Evolutionary conservation across 2,113 vertebrate species (phyloP).

Genomic region (Xerus inauris): DNA sequence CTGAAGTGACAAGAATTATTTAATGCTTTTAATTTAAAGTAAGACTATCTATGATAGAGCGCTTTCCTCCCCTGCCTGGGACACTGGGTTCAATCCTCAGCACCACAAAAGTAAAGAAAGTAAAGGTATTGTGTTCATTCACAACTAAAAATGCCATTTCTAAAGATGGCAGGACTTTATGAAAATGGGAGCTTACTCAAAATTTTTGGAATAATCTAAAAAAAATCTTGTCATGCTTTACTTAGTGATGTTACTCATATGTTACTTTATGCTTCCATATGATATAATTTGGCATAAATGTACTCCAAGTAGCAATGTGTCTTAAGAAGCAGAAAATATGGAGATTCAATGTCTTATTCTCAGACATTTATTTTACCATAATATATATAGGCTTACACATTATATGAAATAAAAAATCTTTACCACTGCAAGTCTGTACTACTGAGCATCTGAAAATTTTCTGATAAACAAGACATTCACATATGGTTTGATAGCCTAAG

Average conservation of each 20-base stretch:
- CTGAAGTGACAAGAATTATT: not conserved
- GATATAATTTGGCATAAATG: slow-evolving; percentile 63
- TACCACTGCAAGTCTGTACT: not conserved
- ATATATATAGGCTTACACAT: not conserved
- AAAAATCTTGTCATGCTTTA: not conserved
- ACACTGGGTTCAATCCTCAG: too few relatives aligned
- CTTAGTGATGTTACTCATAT: slow-evolving; percentile 43
- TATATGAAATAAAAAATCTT: not conserved
- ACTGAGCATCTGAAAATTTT: not conserved
- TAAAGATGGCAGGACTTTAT: not conserved
- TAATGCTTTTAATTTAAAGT: not conserved
- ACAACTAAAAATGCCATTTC: too few relatives aligned
- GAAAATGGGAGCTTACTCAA: not conserved
- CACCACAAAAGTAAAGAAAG: too few relatives aligned
- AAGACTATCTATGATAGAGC: too few relatives aligned
- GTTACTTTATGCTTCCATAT: slow-evolving; percentile 64
- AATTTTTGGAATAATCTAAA: not conserved
- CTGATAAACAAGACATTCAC: not conserved
- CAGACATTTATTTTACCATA: not conserved
- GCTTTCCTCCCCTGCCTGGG: too few relatives aligned
- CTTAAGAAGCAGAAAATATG: slow-evolving; percentile 68
- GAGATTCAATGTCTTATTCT: slow-evolving; percentile 65
- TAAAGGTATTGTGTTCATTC: too few relatives aligned
- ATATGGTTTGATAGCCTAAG: not conserved
- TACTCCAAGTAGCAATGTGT: slow-evolving; percentile 63